A percentile compares a stretch with the other conserved stretches of the same genome.
These are phyloP conservation scores for Sparus aurata DNA, from an alignment of 2,797 vertebrate species.

Conservation along the genomic window DNA sequence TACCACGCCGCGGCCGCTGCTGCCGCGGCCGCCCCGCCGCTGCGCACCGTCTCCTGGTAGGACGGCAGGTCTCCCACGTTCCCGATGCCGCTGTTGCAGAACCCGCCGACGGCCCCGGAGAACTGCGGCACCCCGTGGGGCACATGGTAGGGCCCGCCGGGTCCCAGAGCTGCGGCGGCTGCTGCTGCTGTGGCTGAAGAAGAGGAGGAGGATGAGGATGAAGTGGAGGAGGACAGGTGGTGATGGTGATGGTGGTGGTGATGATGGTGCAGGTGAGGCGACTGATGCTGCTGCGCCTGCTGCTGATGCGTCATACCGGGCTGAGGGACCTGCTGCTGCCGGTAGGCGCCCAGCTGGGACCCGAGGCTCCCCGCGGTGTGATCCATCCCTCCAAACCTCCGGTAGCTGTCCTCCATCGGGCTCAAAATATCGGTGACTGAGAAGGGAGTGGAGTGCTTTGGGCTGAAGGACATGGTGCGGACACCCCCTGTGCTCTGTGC, in stretches of 20 bases:
- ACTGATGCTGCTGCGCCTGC: constrained; percentile 50
- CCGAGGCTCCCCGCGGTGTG: constrained; percentile 82
- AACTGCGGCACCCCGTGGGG: constrained; percentile 90
- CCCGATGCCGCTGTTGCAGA: constrained; percentile 91
- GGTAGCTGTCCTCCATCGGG: constrained; percentile 95
- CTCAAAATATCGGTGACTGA: constrained; percentile 95
- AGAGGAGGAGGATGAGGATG: constrained; percentile 72
- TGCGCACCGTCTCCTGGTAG: constrained; percentile 90
- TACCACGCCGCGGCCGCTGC: constrained; percentile 83
- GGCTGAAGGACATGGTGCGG: constrained; percentile 95
- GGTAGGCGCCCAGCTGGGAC: constrained; percentile 85
- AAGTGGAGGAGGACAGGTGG: constrained; percentile 61
- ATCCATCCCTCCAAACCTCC: constrained; percentile 91
- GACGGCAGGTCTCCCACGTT: constrained; percentile 90
- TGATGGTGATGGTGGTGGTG: constrained; percentile 74
- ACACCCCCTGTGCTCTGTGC: constrained; percentile 44
- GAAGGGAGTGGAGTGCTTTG: constrained; percentile 96
- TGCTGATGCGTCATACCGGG: constrained; percentile 80
- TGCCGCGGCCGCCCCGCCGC: constrained; percentile 82
- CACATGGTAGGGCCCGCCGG: constrained; percentile 86
- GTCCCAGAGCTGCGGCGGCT: constrained; percentile 67
- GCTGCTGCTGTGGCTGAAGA: constrained; percentile 67
- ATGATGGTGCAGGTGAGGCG: constrained; percentile 57
- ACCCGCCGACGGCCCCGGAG: constrained; percentile 89
- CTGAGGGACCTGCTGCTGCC: constrained; percentile 83